Base-by-base conservation (phyloP, 2,113 vertebrate species). In the Astur gentilis region DNA sequence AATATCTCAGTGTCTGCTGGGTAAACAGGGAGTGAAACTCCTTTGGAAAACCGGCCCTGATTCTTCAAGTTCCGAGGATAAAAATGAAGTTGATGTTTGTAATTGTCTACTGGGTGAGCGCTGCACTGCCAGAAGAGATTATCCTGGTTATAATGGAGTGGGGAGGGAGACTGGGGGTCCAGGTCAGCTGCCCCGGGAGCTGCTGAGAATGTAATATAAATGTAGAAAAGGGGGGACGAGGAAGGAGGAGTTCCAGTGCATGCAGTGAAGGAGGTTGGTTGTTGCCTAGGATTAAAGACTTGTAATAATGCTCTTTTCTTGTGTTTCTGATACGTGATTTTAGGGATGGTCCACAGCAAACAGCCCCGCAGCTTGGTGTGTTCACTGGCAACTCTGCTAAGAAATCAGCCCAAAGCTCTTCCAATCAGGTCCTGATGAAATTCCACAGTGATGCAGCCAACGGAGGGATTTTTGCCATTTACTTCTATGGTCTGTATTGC, bases 271-370 rank as follows among this genome's bases (percentile, higher is more conserved):
- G 44, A 55, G 61, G 38, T 20, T 20, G 25, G 9, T 47, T 38
- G 32, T 18, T 83, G 38, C n/a, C 55, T 32, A 1, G 18, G 4
- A 4, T 80, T 15, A 11, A 61, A 45, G 45, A 27, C 15, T 1
- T 20, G 9, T 13, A 49, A 8, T 55, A 32, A 65, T 34, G 15
- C 50, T 57, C 26, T 89, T 27, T 18, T 40, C 45, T 32, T 27
- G 22, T 84, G 26, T 85, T 76, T 70, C 62, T 96, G 83, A 34
- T 42, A 2, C 13, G 3, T 1, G 0, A 42, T 73, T 90, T 31
- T 78, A 99, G 99, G 99, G 99, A 99, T 52, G 99, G 99, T 6
- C 98, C 99, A 4, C 99, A 99, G 93, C 99, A 99, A 94, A 99
- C 99, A 6, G 98, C 98, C 49, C 98, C 99, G 2, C 99, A 99